Percentiles rank a stretch among this genome's conserved stretches.
Evolutionary conservation across 1,140 invertebrate genomes (phyloP).

Genomic region (Drosophila ficusphila): DNA sequence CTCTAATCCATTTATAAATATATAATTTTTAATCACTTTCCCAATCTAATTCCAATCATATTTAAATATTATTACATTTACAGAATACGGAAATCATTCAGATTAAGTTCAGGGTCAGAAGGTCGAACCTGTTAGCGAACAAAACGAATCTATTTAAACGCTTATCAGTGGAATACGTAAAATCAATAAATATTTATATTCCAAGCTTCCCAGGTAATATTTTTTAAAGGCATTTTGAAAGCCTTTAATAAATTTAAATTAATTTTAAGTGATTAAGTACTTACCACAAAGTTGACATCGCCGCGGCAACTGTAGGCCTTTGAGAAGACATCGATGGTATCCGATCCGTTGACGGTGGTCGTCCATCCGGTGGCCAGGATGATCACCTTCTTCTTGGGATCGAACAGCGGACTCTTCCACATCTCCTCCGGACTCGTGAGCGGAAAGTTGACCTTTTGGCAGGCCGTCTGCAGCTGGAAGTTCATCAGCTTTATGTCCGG

Average conservation of each 20-base stretch:
- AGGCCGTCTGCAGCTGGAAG: constrained; percentile 67
- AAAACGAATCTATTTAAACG: background rate
- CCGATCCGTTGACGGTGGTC: constrained; percentile 67
- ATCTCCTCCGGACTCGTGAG: constrained; percentile 55
- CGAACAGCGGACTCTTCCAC: constrained; percentile 67
- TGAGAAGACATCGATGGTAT: constrained; percentile 64
- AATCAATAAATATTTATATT: background rate
- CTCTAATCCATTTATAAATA: no score
- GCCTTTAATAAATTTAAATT: background rate
- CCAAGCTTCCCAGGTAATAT: no score
- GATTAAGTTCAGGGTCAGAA: background rate
- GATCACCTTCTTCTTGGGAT: constrained; percentile 70
- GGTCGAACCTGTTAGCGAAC: no score
- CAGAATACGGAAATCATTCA: background rate
- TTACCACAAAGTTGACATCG: constrained; percentile 80
- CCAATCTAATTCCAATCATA: no score
- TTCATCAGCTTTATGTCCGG: constrained; percentile 67
- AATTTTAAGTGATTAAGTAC: constrained; percentile 7
- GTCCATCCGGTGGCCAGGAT: constrained; percentile 81
- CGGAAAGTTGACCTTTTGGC: constrained; percentile 46
- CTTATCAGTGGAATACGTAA: background rate
- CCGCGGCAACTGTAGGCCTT: constrained; percentile 76
- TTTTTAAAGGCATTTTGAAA: no score
- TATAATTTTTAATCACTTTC: no score
- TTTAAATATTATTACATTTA: background rate